Percentiles rank a stretch among this genome's conserved stretches.
These are phyloP conservation scores for Lordiphosa collinella DNA, from an alignment of 1,140 invertebrate species.

Conservation along the genomic window DNA sequence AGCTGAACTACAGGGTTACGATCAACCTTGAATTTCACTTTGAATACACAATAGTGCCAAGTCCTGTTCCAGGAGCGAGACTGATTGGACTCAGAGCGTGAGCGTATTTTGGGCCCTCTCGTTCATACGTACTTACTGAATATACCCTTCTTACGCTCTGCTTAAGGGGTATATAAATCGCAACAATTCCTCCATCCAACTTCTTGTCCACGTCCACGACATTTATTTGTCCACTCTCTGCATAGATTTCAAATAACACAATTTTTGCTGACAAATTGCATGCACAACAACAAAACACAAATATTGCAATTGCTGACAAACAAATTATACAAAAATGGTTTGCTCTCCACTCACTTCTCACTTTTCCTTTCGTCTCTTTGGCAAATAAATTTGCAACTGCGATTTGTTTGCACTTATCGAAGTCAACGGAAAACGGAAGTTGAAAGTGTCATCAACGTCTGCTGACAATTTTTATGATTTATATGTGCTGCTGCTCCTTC, in stretches of 20 bases:
- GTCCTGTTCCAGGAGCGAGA: too few species aligned
- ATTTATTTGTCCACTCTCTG: too few species aligned
- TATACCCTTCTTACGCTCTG: too few species aligned
- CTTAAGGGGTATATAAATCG: too few species aligned
- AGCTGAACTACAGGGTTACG: too few species aligned
- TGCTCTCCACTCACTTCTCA: background rate
- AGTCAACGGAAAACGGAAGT: slow-evolving; percentile 7
- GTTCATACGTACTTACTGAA: too few species aligned
- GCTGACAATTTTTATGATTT: slow-evolving; percentile 17
- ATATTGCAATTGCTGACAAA: background rate
- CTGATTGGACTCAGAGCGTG: too few species aligned
- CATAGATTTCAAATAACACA: background rate
- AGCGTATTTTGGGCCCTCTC: too few species aligned
- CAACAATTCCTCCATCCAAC: too few species aligned
- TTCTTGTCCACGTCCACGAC: too few species aligned
- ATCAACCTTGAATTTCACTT: too few species aligned
- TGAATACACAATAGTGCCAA: too few species aligned
- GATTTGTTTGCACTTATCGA: slow-evolving; percentile 14
- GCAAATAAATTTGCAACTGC: slow-evolving; percentile 10
- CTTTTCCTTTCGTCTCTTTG: slow-evolving; percentile 2
- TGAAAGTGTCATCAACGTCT: slow-evolving; percentile 12
- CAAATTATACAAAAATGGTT: slow-evolving; percentile 2
- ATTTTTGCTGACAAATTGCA: slow-evolving; percentile 6
- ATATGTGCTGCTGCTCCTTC: slow-evolving; percentile 5
- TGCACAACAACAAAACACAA: background rate